Evolutionary conservation across 2,888 invertebrate species (phyloP), one percentile per base, ranked within the genome.

Genomic region (Tolmerus cingulatus): DNA sequence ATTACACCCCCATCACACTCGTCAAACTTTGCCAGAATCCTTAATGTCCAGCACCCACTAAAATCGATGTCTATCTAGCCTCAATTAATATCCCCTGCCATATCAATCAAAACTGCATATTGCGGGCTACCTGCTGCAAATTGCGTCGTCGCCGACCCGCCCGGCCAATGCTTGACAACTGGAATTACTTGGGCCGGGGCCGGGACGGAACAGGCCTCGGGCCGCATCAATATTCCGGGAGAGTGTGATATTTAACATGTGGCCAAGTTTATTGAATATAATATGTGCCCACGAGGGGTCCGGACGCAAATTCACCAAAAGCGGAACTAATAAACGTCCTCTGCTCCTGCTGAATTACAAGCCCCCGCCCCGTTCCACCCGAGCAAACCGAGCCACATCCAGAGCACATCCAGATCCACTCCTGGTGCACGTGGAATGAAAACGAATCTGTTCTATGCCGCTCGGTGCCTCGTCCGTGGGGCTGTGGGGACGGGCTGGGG

Each of bases 401-500:
- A 74, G 43, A 74, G 34, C 16, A 74, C 30, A 85, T 85, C 85
- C 85, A 40, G 34, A 76, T 19, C 77, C 81, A 76, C 30, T 87
- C 40, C 87, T 30, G 74, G 79, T 78, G 85, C 87, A 88, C 85
- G 87, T 51, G 85, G 87, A 86, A 88, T 79, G 87, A 87, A 87
- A 88, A 84, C 85, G 87, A 86, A 74, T 88, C 82, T 81, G 79
- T 79, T 85, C 85, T 30, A 74, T 34, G 85, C 51, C 57, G 27
- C 27, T 66, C 66, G 9, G 27, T 66, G 66, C 66, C 8, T 57
- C 34, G 76, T n/a, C 85, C 37, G 76, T 43, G 78, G 14, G 85
- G 55, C 77, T 84, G 74, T 37, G 55, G 46, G 27, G 51, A 4
- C 16, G 14, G 43, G 43, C 12, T 16, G 34, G 43, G 79, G 34